These are phyloP conservation scores for Mactromeris polynyma DNA, from an alignment of 2,888 invertebrate genomes.

Conservation along the genomic window DNA sequence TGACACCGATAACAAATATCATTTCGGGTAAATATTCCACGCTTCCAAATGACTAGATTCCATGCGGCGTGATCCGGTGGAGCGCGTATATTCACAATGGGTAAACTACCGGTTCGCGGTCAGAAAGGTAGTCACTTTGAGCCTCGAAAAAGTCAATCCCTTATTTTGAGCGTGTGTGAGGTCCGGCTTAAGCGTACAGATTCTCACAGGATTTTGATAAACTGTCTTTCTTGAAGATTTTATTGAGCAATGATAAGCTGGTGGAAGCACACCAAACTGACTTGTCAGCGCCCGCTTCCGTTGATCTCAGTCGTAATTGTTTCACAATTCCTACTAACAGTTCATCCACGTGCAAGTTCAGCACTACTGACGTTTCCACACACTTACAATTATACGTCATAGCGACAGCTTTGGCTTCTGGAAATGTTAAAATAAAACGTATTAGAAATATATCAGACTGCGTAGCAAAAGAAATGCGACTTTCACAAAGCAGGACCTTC, in stretches of 20 bases:
- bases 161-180: not conserved
- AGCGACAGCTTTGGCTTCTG: slow-evolving; percentile 97
- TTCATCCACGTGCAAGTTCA: slow-evolving; percentile 98
- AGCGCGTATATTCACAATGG: not conserved
- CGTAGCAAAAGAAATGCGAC: too few species aligned
- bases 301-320: slow-evolving; percentile 92
- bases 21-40: not conserved
- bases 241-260: slow-evolving; percentile 80
- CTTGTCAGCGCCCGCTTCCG: slow-evolving; percentile 39
- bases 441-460: not conserved
- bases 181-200: slow-evolving; percentile 86
- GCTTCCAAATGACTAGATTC: not conserved
- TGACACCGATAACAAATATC: not conserved
- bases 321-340: slow-evolving; percentile 96
- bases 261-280: slow-evolving; percentile 73
- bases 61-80: not conserved
- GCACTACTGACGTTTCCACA: slow-evolving; percentile 98
- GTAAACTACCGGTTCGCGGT: not conserved
- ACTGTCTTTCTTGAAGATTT: slow-evolving; percentile 82
- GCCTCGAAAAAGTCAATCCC: not conserved
- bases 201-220: slow-evolving; percentile 89
- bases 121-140: not conserved
- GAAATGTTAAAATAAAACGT: slow-evolving; percentile 16
- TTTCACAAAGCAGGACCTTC: too few species aligned
- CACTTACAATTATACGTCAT: slow-evolving; percentile 97